Evolutionary conservation across 1,140 invertebrate species (phyloP), one percentile per base, ranked within the genome.

Genomic region (Drosophila trapezifrons): DNA sequence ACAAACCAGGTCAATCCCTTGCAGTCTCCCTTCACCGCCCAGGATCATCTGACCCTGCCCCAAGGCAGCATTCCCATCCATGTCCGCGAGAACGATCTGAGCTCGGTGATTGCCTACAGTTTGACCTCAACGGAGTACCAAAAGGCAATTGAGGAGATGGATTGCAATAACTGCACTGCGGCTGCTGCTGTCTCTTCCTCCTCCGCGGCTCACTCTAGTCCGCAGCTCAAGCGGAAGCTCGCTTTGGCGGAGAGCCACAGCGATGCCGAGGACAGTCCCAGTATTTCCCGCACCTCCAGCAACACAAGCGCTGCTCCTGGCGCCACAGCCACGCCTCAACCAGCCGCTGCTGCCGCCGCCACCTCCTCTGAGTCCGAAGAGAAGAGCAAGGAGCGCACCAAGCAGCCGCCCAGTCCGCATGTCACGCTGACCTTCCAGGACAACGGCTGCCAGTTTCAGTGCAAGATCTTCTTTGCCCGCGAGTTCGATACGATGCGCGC

Each of bases 81-180:
- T 12, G 96, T 98, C 0, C 95, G 96, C 73, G 97, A 98, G 90
- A 94, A 94, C 15, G 97, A 99, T 91, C 95, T 96, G 2, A 97
- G 97, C 73, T 98, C 97, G 1, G 96, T 98, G 49, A 97, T 98
- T 63, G 96, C 97, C 0, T 98, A 97, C 90, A 94, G 97, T 6
- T 87, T 98, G 1, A 94, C 95, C 59, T 96, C 95, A 0, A 85
- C 92, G 20, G 96, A 97, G 40, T 97, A 97, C 79, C 95, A 95
- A 62, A 94, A 93, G 40, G 93, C 94, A 42, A 43, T 78, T 7
- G 59, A 78, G 2, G 59, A 74, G n/a, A 58, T 59, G 17, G 63
- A 75, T 62, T 17, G n/a, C n/a, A n/a, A n/a, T n/a, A 59, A 57
- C 9, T 57, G 52, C 32, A 71, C 66, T 13, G 52, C 58, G 15